Percentiles rank a stretch among this genome's conserved stretches.
Evolutionary conservation across 92 coral and sea anemone genomes (phyloP).

Genomic region (Phenganax stokvisi): DNA sequence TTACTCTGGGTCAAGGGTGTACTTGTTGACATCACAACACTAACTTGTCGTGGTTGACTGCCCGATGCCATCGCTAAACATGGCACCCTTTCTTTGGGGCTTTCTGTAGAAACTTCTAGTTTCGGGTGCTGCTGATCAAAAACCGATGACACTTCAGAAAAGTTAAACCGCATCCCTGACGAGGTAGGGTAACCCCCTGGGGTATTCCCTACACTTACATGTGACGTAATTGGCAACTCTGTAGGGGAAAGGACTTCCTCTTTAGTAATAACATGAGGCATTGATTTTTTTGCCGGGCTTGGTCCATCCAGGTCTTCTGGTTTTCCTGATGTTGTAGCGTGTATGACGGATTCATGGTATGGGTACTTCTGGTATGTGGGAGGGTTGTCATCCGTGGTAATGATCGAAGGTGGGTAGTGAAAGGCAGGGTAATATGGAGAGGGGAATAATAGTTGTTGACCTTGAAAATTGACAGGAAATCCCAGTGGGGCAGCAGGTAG

Average conservation of each 20-base stretch:
- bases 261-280: not conserved
- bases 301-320: slow-evolving; percentile 9
- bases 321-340: not conserved
- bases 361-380: not conserved
- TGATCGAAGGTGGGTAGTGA: not conserved
- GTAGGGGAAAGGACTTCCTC: slow-evolving; percentile 15
- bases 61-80: slow-evolving; percentile 3
- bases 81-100: not conserved
- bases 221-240: not conserved
- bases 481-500: not conserved
- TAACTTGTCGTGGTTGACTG: slow-evolving; percentile 21
- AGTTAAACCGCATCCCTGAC: slow-evolving; percentile 12
- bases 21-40: slow-evolving; percentile 22
- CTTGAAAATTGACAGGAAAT: slow-evolving; percentile 10
- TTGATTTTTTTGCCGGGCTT: slow-evolving; percentile 26
- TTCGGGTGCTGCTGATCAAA: not conserved
- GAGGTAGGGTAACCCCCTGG: not conserved
- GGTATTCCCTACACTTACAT: not conserved
- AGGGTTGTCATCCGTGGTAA: not conserved
- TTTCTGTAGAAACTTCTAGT: not conserved
- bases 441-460: not conserved
- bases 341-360: slow-evolving; percentile 31
- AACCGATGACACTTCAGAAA: not conserved
- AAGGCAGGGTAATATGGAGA: slow-evolving; percentile 5
- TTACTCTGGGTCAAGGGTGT: not conserved